Evolutionary conservation across 2,797 vertebrate genomes (phyloP), one percentile per base, ranked within the genome.

Genomic region (Dermochelys coriacea): DNA sequence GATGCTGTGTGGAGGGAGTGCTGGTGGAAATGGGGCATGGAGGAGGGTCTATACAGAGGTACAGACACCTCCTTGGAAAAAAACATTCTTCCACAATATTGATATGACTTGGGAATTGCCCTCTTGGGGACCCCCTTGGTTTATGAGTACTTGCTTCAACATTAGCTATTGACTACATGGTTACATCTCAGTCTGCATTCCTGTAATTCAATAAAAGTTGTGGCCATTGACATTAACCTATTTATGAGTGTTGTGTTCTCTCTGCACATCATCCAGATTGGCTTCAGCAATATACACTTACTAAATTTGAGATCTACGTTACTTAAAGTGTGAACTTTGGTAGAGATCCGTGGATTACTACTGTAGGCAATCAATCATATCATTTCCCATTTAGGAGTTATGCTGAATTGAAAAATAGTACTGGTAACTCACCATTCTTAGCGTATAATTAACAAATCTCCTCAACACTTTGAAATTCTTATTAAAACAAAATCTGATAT

Each of bases 381-480:
- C 10, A 84, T 90, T 95, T 93, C 21, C 90, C 86, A 87, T 94
- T 80, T 68, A 95, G 94, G 93, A 96, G 81, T 47, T 41, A 49
- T 51, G 88, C 92, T 68, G 94, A 78, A 45, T 11, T 74, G 7
- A 93, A 96, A 93, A 89, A 86, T n/a, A 29, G 80, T 89, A 92
- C 77, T 82, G 49, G 81, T 68, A 83, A 88, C 92, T 94, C 93
- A 92, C 92, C 15, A 82, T 87, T 97, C 86, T 80, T 93, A 81
- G 84, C 95, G 95, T 37, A 90, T 37, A 92, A 80, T 49, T 55
- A 93, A 89, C 5, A 89, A 95, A 88, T 71, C 51, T 96, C 90
- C 78, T 87, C 50, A 74, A 85, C 84, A 16, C 80, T 96, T 87
- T 93, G 82, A 93, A 96, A 94, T 85, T 92, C 51, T 92, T 85